Conservation (phyloP, 2,888 invertebrate species). For the Ceraclea dissimilis region DNA sequence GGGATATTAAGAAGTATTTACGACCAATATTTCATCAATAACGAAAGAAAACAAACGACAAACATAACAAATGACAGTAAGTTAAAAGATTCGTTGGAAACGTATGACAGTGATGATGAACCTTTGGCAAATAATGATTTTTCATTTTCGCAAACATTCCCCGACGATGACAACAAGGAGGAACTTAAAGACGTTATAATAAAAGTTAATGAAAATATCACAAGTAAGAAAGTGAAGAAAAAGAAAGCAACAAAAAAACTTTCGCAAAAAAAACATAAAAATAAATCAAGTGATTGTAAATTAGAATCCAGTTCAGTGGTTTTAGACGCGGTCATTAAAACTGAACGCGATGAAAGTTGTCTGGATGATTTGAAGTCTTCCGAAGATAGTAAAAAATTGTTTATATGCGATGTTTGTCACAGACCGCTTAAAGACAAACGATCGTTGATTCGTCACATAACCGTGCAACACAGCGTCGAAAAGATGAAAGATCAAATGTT, state of each 20-base stretch:
- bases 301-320: too few relatives aligned
- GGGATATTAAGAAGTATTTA: not conserved
- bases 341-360: not conserved
- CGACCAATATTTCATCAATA: not conserved
- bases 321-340: not conserved
- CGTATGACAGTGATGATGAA: conserved; percentile 36
- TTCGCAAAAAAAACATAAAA: not conserved
- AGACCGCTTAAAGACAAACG: not conserved
- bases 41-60: not conserved
- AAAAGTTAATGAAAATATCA: not conserved
- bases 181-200: not conserved
- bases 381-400: not conserved
- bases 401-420: not conserved
- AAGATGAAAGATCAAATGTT: not conserved
- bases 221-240: not conserved
- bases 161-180: conserved; percentile 22
- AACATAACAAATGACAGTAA: not conserved
- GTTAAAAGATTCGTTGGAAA: conserved; percentile 22
- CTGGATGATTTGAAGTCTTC: too few relatives aligned
- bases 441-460: not conserved
- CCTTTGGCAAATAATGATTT: not conserved
- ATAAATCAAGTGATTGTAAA: not conserved
- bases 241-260: not conserved
- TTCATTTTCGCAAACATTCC: conserved; percentile 27
- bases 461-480: not conserved